Evolutionary conservation across 1,140 invertebrate species (phyloP), one percentile per base, ranked within the genome.

Genomic region (Conus betulinus): DNA sequence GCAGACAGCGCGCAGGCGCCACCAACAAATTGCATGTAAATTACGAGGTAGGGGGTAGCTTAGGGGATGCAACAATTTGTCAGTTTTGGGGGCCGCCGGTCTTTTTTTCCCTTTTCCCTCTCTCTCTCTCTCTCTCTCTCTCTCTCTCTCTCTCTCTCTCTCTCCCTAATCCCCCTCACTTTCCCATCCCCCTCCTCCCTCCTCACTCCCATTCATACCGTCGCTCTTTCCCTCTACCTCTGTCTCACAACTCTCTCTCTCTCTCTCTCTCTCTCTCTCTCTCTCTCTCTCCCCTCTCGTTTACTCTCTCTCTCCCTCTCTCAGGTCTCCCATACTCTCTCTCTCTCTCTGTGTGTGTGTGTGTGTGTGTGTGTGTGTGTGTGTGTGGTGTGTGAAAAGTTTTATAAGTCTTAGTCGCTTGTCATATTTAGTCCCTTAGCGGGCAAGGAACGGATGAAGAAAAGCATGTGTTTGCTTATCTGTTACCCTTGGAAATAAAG

Each of bases 11-110:
- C 39, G 7, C 51, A 81, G 79, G 27, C 79, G 79, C 79, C 79
- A 53, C 79, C 79, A 53, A 53, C 79, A 81, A 81, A 81, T 81
- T 81, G 79, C 79, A 52, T 53, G 79, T 81, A 51, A 81, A 53
- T 81, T 81, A 81, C 79, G 79, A 51, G 76, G 17, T 5, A 53
- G 79, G 79, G 10, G 79, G 51, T 81, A 53, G 79, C 51, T 81
- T 53, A 81, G 79, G 23, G 79, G 79, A 53, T 81, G 79, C n/a
- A 39, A 27, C 67, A 20, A 71, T 23, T 71, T 71, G 20, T 23
- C 20, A 71, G 13, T 71, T 71, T 71, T 71, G 6, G 20, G 67
- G 11, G 17, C 20, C 15, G 67, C 17, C 60, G 60, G 60, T n/a
- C 8, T 74, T 74, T 74, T 74, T 74, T 74, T 74, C 71, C 8